These are phyloP conservation scores for Tipula unca DNA, from an alignment of 2,888 invertebrate species.

Conservation along the genomic window DNA sequence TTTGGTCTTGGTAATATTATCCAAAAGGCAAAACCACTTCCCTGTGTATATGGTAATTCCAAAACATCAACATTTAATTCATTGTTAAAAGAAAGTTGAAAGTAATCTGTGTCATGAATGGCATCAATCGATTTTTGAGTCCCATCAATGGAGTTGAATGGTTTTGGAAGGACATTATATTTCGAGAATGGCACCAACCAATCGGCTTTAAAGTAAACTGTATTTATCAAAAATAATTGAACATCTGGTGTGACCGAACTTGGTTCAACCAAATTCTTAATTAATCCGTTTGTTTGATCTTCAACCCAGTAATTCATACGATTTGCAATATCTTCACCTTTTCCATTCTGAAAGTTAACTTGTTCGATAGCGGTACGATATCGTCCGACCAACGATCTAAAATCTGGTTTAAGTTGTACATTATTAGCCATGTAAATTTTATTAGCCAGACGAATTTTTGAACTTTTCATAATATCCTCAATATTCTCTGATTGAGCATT, in stretches of 20 bases:
- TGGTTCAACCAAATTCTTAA: not conserved
- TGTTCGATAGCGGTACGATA: not conserved
- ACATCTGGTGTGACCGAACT: not conserved
- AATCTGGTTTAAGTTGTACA: not conserved
- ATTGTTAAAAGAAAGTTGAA: not conserved
- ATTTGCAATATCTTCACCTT: not conserved
- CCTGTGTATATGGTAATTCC: not conserved
- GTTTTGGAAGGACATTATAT: not conserved
- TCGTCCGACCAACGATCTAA: not conserved
- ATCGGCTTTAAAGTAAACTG: constrained; percentile 9
- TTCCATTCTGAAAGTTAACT: not conserved
- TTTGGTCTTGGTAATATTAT: not conserved
- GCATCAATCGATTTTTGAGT: not conserved
- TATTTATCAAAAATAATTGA: not conserved
- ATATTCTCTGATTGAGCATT: not conserved
- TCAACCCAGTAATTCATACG: constrained; percentile 1
- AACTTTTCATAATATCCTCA: not conserved
- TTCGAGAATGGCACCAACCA: not conserved
- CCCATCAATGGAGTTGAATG: not conserved
- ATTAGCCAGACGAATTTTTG: not conserved
- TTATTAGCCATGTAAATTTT: not conserved
- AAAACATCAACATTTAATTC: not conserved
- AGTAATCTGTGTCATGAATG: not conserved
- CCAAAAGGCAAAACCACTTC: not conserved
- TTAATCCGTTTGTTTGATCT: not conserved